Conservation (phyloP, 2,888 invertebrate genomes). For the Drosophila hamatofila region DNA sequence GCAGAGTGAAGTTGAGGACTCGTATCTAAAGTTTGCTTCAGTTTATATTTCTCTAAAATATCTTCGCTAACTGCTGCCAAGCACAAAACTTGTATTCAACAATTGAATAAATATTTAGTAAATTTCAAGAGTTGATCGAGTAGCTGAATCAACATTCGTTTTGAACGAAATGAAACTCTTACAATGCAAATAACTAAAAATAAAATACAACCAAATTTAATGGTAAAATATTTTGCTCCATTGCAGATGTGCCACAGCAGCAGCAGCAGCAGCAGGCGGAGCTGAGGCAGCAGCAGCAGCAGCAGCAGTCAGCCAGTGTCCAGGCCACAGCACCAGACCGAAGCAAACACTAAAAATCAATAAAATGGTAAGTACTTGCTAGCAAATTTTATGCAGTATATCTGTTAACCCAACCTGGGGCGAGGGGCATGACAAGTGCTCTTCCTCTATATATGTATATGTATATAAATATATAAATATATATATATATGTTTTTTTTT, state of each 20-base stretch:
- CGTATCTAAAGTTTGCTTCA: neutral
- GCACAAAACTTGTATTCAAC: neutral
- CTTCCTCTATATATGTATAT: neutral
- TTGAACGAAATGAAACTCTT: conserved; percentile 31
- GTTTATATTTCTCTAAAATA: neutral
- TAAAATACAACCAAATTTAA: conserved; percentile 46
- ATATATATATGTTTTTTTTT: neutral
- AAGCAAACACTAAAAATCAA: conserved; percentile 61
- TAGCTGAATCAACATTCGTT: conserved; percentile 7
- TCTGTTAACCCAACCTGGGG: conserved; percentile 3
- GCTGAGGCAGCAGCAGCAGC: neutral
- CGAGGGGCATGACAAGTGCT: too few relatives aligned
- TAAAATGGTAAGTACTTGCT: conserved; percentile 72
- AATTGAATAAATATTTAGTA: neutral
- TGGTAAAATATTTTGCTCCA: conserved; percentile 54
- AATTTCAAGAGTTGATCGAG: conserved; percentile 7
- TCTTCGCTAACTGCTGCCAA: neutral
- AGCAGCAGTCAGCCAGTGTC: conserved; percentile 14
- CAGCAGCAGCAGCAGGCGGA: neutral
- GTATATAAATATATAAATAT: neutral
- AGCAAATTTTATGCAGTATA: conserved; percentile 30
- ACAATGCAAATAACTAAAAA: conserved; percentile 41
- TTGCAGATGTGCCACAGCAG: conserved; percentile 53
- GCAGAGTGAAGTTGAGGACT: neutral
- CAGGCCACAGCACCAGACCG: conserved; percentile 23